Evolutionary conservation across 2,888 invertebrate species (phyloP).

Genomic region (Scaptomyza caliginosa): DNA sequence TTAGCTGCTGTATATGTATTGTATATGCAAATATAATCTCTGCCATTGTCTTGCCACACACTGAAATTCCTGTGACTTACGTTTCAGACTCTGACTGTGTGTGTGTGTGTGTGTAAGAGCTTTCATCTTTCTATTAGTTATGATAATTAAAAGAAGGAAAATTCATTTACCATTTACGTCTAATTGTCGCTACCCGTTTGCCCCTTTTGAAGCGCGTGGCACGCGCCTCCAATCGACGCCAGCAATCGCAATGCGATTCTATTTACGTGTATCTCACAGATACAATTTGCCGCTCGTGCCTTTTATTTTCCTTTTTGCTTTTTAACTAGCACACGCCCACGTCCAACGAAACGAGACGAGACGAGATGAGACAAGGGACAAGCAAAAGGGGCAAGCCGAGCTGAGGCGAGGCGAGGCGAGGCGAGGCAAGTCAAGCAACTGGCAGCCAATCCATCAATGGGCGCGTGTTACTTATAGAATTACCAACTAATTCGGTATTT

Average conservation of each 20-base stretch:
- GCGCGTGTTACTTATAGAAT: conserved; percentile 84
- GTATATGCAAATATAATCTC: no score
- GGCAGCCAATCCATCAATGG: conserved; percentile 75
- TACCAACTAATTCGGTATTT: conserved; percentile 83
- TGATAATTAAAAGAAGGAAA: conserved; percentile 65
- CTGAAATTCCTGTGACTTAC: conserved; percentile 6
- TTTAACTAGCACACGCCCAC: conserved; percentile 70
- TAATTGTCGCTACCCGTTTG: conserved; percentile 54
- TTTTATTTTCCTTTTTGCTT: conserved; percentile 43
- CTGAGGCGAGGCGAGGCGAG: conserved; percentile 24
- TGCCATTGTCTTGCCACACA: conserved; percentile 6
- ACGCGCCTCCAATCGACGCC: conserved; percentile 49
- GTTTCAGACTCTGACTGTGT: neutral
- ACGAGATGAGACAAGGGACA: neutral
- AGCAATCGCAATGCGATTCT: conserved; percentile 41
- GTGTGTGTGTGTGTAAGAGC: conserved; percentile 7
- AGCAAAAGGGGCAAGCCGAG: conserved; percentile 8
- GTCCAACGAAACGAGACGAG: conserved; percentile 10
- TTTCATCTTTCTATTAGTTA: conserved; percentile 63
- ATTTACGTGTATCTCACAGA: conserved; percentile 42
- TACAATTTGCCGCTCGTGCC: conserved; percentile 54
- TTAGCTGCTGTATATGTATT: neutral
- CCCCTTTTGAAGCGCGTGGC: conserved; percentile 10
- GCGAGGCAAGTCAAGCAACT: conserved; percentile 29
- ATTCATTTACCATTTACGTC: conserved; percentile 70